Percentiles rank a stretch among this genome's conserved stretches.
Evolutionary conservation across 2,113 vertebrate species (phyloP).

Genomic region (Naja naja): DNA sequence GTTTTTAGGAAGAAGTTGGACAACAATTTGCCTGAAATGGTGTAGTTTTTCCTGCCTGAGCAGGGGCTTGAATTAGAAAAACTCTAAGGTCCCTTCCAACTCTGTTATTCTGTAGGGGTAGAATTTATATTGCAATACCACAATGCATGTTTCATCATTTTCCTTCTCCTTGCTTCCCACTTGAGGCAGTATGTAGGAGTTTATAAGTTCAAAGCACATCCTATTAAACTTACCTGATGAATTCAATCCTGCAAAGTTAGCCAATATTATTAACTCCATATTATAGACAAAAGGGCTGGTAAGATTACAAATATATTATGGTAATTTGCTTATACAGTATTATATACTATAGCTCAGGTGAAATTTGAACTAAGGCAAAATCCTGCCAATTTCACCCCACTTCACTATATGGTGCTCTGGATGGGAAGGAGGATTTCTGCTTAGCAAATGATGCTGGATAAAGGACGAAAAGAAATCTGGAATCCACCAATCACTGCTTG

Average conservation of each 20-base stretch:
- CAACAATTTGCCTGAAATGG: not conserved
- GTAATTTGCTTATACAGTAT: not conserved
- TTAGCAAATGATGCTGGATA: not conserved
- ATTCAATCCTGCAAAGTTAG: not conserved
- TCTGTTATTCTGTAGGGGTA: not conserved
- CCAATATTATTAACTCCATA: not conserved
- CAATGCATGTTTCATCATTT: not conserved
- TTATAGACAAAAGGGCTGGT: not conserved
- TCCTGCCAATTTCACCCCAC: not conserved
- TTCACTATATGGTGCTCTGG: not conserved
- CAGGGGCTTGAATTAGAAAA: not conserved
- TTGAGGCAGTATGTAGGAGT: not conserved
- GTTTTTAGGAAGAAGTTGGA: not conserved
- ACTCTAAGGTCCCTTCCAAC: not conserved
- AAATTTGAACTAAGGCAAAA: not conserved
- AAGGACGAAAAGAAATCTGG: not conserved
- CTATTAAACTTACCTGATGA: not conserved
- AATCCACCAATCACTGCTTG: not conserved
- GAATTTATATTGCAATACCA: not conserved
- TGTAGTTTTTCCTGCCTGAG: not conserved
- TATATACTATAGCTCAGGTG: not conserved
- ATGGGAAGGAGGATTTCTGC: not conserved
- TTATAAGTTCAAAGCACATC: not conserved
- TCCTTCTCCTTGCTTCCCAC: not conserved
- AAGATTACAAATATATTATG: not conserved